Percentiles rank a stretch among this genome's conserved stretches.
These are phyloP conservation scores for Brachirus orientalis DNA, from an alignment of 2,113 vertebrate species.

Conservation along the genomic window DNA sequence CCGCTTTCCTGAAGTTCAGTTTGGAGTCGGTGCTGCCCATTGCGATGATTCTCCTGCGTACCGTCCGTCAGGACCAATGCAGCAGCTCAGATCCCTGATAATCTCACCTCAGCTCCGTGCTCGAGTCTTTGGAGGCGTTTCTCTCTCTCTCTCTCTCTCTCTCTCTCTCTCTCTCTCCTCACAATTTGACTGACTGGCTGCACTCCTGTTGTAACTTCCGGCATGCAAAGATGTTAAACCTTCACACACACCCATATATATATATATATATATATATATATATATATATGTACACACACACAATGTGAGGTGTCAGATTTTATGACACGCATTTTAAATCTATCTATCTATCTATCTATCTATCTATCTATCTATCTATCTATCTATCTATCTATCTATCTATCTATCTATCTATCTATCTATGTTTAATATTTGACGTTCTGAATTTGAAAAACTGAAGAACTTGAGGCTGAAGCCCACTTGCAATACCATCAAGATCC, in stretches of 20 bases:
- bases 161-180: neutral
- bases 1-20: constrained; percentile 97
- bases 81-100: constrained; percentile 64
- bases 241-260: neutral
- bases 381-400: no score
- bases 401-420: no score
- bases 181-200: constrained; percentile 50
- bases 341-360: no score
- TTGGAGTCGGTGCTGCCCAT: constrained; percentile 97
- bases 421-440: no score
- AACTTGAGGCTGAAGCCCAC: no score
- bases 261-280: no score
- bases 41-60: constrained; percentile 57
- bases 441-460: no score
- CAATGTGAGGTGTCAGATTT: no score
- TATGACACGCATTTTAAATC: no score
- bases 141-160: neutral
- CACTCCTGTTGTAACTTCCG: constrained; percentile 72
- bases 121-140: constrained; percentile 73
- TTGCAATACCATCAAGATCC: no score
- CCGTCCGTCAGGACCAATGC: constrained; percentile 28
- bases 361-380: no score
- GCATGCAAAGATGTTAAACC: constrained; percentile 46
- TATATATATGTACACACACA: no score
- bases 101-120: constrained; percentile 73